Percentiles rank a stretch among this genome's conserved stretches.
These are phyloP conservation scores for Percopsis transmontana DNA, from an alignment of 2,113 vertebrate species.

Conservation along the genomic window DNA sequence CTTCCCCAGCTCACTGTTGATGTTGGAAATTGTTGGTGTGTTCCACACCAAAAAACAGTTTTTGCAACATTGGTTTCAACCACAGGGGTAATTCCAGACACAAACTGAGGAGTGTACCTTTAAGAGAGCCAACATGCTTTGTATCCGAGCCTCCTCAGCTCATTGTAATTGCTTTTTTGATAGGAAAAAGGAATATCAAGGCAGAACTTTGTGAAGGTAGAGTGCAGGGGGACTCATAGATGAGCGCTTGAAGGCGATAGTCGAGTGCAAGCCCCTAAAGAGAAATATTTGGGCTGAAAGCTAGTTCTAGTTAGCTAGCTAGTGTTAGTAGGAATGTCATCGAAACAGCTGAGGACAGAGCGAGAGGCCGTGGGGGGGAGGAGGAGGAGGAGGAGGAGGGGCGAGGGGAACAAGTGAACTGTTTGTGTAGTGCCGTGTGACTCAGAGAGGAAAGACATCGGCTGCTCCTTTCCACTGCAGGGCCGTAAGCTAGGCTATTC, in stretches of 20 bases:
- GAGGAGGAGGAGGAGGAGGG: neutral
- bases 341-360: constrained; percentile 9
- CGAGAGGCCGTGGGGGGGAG: neutral
- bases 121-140: too few species aligned
- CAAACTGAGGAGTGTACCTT: too few species aligned
- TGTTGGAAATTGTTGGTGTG: too few species aligned
- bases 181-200: neutral
- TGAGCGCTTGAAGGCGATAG: neutral
- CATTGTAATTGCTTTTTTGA: neutral
- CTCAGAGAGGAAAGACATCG: constrained; percentile 35
- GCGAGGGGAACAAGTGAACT: neutral
- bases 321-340: constrained; percentile 14
- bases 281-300: neutral
- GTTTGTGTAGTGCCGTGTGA: constrained; percentile 35
- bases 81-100: too few species aligned
- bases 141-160: neutral
- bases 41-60: too few species aligned
- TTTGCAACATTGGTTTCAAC: too few species aligned
- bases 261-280: neutral
- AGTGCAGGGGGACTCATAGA: neutral
- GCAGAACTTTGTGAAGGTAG: neutral
- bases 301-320: neutral
- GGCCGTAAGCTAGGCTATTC: constrained; percentile 47
- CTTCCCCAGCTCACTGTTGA: too few species aligned
- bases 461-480: constrained; percentile 48